Conservation (phyloP, 2,113 vertebrate species). For the Sigmodon hispidus region DNA sequence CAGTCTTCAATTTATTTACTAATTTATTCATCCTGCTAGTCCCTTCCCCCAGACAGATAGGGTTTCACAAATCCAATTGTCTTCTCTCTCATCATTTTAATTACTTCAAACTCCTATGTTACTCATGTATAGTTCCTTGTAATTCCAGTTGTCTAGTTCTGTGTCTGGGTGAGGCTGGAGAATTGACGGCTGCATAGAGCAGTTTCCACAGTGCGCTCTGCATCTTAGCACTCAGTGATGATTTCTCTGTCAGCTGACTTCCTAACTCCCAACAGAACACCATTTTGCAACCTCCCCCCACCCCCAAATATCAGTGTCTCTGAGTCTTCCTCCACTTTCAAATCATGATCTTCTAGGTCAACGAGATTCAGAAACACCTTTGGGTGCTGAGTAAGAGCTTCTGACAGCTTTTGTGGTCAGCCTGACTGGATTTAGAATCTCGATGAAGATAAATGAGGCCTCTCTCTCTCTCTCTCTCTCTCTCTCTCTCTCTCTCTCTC, state of each 20-base stretch:
- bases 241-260: neutral
- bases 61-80: neutral
- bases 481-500: neutral
- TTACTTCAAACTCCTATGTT: neutral
- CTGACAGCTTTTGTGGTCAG: neutral
- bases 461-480: neutral
- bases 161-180: neutral
- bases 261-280: neutral
- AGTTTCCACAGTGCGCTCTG: too few relatives aligned
- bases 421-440: neutral
- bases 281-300: neutral
- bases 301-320: too few relatives aligned
- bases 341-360: neutral
- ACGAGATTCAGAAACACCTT: slow-evolving; percentile 26
- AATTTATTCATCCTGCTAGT: neutral
- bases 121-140: neutral
- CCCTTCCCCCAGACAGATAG: neutral
- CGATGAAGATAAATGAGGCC: neutral
- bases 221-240: too few relatives aligned
- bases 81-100: neutral
- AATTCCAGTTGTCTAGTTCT: neutral
- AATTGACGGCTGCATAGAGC: neutral
- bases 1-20: neutral
- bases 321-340: neutral
- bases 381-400: neutral